Evolutionary conservation across 2,113 vertebrate species (phyloP).

Genomic region (Opisthocomus hoazin): DNA sequence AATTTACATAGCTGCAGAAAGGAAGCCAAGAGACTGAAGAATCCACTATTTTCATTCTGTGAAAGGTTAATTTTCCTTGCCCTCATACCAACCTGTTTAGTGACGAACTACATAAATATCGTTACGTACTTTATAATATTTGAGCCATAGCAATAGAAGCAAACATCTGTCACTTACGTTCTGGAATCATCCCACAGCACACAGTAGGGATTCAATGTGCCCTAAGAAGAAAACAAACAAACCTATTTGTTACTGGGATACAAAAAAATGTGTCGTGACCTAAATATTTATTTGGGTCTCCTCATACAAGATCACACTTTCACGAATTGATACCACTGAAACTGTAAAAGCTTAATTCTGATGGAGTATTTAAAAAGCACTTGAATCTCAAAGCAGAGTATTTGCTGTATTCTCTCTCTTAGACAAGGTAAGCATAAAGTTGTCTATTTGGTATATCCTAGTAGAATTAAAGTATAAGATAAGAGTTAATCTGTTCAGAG

Average conservation of each 20-base stretch:
- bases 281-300: not conserved
- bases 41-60: not conserved
- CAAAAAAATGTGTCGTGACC: not conserved
- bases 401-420: not conserved
- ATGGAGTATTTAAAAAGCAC: not conserved
- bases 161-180: slow-evolving; percentile 86
- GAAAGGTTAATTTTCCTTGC: not conserved
- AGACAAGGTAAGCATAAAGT: not conserved
- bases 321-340: not conserved
- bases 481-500: not conserved
- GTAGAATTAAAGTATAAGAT: not conserved
- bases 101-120: not conserved
- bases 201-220: slow-evolving; percentile 94
- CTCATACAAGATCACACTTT: not conserved
- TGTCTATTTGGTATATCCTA: not conserved
- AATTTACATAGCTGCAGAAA: not conserved
- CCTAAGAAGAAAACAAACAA: slow-evolving; percentile 76
- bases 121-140: slow-evolving; percentile 5
- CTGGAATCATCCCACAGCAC: slow-evolving; percentile 92
- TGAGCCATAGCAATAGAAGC: slow-evolving; percentile 25
- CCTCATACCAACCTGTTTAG: not conserved
- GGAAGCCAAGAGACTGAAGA: not conserved
- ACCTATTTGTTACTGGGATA: not conserved
- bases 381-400: not conserved
- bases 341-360: not conserved